Conservation (phyloP, 2,888 invertebrate species). For the Agrotis ipsilon region DNA sequence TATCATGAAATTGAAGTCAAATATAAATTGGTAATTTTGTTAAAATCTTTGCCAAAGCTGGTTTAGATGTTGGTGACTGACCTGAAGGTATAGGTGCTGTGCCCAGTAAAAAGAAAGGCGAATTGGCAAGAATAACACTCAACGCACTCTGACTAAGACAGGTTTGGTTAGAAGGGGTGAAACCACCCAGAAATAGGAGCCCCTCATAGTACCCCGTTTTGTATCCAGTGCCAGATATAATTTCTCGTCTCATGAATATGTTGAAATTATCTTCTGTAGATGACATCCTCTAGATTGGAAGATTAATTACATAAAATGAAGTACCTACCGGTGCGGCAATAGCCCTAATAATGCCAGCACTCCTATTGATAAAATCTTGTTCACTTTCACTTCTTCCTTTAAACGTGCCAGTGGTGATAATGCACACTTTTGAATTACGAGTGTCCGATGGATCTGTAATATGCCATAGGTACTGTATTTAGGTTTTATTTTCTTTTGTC, state of each 20-base stretch:
- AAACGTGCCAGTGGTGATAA: slow-evolving; percentile 96
- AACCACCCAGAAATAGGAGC: no score
- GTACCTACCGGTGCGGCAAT: slow-evolving; percentile 47
- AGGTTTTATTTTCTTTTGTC: neutral
- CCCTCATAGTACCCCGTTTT: no score
- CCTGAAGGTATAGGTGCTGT: neutral
- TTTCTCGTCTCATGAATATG: no score
- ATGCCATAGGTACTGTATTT: slow-evolving; percentile 38
- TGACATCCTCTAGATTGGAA: neutral
- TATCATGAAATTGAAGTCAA: neutral
- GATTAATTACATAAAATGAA: neutral
- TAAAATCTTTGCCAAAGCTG: neutral
- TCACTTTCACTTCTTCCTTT: slow-evolving; percentile 94
- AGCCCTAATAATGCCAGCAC: slow-evolving; percentile 54
- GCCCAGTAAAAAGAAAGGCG: no score
- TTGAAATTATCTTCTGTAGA: no score
- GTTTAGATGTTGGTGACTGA: neutral
- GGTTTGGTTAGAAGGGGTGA: no score
- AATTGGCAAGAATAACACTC: no score
- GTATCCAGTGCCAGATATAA: no score
- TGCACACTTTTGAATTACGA: slow-evolving; percentile 94
- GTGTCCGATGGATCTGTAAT: slow-evolving; percentile 92
- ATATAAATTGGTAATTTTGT: neutral
- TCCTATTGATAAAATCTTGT: slow-evolving; percentile 43
- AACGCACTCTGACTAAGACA: no score